A percentile compares a stretch with the other conserved stretches of the same genome.
Conservation (phyloP, 2,113 vertebrate species). For the Sminthopsis crassicaudata region DNA sequence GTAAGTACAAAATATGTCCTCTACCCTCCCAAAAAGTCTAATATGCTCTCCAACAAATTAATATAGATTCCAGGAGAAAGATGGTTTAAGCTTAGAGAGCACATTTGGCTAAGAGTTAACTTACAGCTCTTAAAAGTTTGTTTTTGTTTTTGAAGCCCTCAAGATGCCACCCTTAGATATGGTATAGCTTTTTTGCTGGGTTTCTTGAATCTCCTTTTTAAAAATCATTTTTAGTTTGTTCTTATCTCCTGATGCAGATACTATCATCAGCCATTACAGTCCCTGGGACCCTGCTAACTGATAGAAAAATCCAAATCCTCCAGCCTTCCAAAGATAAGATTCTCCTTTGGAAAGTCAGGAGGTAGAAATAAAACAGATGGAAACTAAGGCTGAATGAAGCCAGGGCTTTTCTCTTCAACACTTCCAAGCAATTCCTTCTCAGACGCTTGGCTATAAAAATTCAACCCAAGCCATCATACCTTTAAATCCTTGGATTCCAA, state of each 20-base stretch:
- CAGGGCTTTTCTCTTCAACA: neutral
- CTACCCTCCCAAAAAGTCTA: neutral
- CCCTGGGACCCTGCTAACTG: neutral
- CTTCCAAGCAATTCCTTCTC: neutral
- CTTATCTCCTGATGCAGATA: neutral
- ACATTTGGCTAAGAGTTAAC: neutral
- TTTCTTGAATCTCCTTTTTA: neutral
- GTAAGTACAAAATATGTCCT: neutral
- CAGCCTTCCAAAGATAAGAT: neutral
- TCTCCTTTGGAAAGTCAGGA: neutral
- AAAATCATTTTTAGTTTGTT: neutral
- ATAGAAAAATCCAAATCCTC: neutral
- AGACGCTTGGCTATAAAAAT: neutral
- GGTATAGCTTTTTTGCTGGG: neutral
- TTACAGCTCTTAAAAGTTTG: neutral
- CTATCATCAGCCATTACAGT: neutral
- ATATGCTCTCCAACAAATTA: neutral
- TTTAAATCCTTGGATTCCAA: neutral
- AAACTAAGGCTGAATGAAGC: neutral
- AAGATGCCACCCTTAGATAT: neutral
- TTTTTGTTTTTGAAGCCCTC: neutral
- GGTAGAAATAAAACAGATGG: neutral
- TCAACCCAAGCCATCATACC: neutral
- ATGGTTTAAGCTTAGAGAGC: neutral
- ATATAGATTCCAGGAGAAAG: neutral